phyloP scores from a whole-genome alignment of 2,888 invertebrate genomes.

The Synanthedon tipuliformis region DNA sequence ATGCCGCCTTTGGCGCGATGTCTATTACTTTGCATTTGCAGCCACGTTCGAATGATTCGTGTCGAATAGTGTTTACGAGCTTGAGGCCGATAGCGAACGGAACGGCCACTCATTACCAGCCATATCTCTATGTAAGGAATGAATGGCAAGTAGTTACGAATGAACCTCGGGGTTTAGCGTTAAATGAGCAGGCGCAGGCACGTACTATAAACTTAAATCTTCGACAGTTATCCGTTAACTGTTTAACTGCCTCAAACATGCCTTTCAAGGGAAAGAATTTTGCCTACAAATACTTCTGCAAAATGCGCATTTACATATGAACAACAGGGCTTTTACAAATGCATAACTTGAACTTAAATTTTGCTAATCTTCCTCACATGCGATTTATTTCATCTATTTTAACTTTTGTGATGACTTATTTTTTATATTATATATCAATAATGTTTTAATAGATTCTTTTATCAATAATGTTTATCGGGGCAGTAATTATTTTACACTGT shows the following conservation, averaged over 20 bases:
- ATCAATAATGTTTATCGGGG: no score
- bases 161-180: conserved; percentile 43
- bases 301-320: no score
- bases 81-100: conserved; percentile 54
- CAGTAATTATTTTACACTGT: no score
- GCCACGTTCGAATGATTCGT: conserved; percentile 53
- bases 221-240: conserved; percentile 37
- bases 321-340: no score
- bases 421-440: no score
- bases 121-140: conserved; percentile 62
- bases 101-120: conserved; percentile 54
- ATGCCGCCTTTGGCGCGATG: conserved; percentile 37
- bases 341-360: no score
- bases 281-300: no score
- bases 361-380: no score
- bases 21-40: conserved; percentile 55
- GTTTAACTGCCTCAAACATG: conserved; percentile 13
- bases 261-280: conserved; percentile 17
- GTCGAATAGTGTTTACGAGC: conserved; percentile 62
- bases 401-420: no score
- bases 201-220: conserved; percentile 41
- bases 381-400: no score
- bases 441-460: no score
- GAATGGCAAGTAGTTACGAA: conserved; percentile 59
- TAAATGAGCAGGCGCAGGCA: conserved; percentile 47